phyloP scores from a whole-genome alignment of 1,140 invertebrate species.

The Neodiprion virginianus region DNA sequence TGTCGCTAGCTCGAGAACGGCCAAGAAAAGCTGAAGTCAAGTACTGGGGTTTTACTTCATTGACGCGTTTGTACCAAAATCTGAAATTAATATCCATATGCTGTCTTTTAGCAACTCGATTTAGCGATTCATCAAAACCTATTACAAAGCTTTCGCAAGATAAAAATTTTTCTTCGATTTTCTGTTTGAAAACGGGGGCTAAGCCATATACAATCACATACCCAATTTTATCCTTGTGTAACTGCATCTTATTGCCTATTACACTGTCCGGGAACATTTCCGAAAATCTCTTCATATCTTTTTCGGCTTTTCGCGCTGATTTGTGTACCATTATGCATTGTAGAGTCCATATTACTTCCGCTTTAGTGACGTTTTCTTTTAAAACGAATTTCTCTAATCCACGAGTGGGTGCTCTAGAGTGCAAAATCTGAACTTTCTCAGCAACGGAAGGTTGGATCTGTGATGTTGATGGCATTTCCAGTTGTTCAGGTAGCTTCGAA shows the following conservation, averaged over 20 bases:
- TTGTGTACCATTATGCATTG: constrained; percentile 15
- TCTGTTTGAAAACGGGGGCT: not conserved
- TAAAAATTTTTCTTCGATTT: not conserved
- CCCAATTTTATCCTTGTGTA: constrained; percentile 11
- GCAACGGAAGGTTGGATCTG: not conserved
- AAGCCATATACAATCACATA: not conserved
- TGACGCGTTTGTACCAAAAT: constrained; percentile 24
- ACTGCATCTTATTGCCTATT: constrained; percentile 17
- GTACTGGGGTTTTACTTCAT: constrained; percentile 17
- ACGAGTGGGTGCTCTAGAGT: not conserved
- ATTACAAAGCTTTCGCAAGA: not conserved
- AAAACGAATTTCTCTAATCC: not conserved
- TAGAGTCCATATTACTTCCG: constrained; percentile 24
- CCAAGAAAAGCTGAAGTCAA: constrained; percentile 24
- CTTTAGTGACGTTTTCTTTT: constrained; percentile 21
- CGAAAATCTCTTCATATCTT: constrained; percentile 13
- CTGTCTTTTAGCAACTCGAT: constrained; percentile 22
- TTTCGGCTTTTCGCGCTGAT: constrained; percentile 20
- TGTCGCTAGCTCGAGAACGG: constrained; percentile 18
- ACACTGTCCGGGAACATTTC: constrained; percentile 19
- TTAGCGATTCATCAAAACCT: constrained; percentile 30
- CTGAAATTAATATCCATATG: constrained; percentile 30
- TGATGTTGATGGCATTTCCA: not conserved
- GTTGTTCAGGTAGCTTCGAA: not conserved
- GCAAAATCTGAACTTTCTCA: not conserved